Percentiles rank a stretch among this genome's conserved stretches.
Conservation (phyloP, 2,113 vertebrate species). For the Catharus bicknelli region DNA sequence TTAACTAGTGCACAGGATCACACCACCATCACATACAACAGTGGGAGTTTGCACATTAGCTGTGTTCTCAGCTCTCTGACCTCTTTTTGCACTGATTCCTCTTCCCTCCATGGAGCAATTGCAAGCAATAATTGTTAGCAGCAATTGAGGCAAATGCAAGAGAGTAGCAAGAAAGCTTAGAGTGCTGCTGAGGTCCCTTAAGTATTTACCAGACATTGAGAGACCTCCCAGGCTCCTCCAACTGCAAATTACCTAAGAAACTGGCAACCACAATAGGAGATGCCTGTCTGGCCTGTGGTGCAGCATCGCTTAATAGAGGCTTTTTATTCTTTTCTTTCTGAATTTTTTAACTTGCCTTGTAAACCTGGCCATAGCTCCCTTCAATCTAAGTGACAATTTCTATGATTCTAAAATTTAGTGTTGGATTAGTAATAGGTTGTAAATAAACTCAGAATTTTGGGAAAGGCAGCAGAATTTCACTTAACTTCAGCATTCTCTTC, state of each 20-base stretch:
- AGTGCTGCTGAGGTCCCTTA: neutral
- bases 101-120: neutral
- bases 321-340: neutral
- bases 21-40: neutral
- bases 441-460: neutral
- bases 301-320: fast-evolving
- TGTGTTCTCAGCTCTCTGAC: neutral
- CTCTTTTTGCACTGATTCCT: neutral
- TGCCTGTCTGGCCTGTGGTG: neutral
- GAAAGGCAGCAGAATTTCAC: neutral
- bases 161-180: neutral
- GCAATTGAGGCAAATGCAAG: neutral
- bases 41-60: neutral
- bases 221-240: neutral
- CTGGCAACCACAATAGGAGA: neutral
- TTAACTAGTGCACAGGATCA: neutral
- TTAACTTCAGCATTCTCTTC: neutral
- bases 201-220: neutral
- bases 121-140: neutral
- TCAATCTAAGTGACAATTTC: neutral
- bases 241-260: neutral
- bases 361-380: neutral
- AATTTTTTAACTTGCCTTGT: neutral
- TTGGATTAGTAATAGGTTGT: neutral
- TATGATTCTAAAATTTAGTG: neutral